Conservation (phyloP, 1,140 invertebrate species). For the Orchestia grillus region DNA sequence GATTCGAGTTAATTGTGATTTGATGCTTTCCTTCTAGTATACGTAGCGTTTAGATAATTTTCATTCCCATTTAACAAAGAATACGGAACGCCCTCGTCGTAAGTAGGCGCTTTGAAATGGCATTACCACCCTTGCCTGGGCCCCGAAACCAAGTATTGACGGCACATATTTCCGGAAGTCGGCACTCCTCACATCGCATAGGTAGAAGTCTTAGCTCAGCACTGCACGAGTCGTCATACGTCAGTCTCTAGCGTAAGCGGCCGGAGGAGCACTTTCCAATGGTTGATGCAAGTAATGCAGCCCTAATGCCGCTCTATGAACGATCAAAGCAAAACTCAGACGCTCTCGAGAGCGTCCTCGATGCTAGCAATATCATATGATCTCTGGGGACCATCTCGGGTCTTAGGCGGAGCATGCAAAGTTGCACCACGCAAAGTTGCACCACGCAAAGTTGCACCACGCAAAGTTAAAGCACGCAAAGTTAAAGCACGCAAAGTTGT, state of each 20-base stretch:
- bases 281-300: slow-evolving; percentile 35
- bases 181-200: too few relatives aligned
- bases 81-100: too few relatives aligned
- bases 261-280: slow-evolving; percentile 18
- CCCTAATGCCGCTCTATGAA: not conserved
- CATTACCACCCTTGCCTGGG: too few relatives aligned
- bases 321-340: slow-evolving; percentile 21
- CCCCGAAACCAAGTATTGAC: too few relatives aligned
- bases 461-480: too few relatives aligned
- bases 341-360: not conserved
- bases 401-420: not conserved
- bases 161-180: too few relatives aligned
- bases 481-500: too few relatives aligned
- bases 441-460: not conserved
- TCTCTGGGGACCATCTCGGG: not conserved
- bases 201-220: not conserved
- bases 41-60: too few relatives aligned
- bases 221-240: not conserved
- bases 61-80: too few relatives aligned
- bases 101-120: too few relatives aligned
- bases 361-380: not conserved
- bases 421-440: not conserved
- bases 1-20: too few relatives aligned
- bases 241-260: not conserved
- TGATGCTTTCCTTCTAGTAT: too few relatives aligned